Conservation (phyloP, 2,888 invertebrate species). For the Molorchus minor region DNA sequence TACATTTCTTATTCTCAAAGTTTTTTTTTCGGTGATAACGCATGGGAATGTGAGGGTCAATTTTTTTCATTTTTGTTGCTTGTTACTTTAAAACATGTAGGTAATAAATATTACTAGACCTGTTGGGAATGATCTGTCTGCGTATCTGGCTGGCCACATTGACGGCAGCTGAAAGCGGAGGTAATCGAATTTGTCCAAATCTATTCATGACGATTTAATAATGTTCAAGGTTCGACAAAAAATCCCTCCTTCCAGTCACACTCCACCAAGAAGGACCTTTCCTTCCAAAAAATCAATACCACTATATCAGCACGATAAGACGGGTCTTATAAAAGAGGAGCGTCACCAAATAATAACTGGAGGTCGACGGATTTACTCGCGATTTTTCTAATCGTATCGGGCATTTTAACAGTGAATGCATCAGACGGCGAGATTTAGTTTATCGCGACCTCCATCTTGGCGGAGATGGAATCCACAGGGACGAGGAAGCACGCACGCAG, state of each 20-base stretch:
- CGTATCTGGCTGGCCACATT: slow-evolving; percentile 86
- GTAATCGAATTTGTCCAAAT: slow-evolving; percentile 73
- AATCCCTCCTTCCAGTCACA: no score
- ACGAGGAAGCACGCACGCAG: no score
- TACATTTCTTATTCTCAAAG: no score
- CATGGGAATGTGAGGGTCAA: no score
- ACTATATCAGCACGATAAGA: not conserved
- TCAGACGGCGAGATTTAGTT: slow-evolving; percentile 48
- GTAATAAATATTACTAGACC: no score
- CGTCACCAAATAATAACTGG: not conserved
- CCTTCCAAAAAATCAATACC: slow-evolving; percentile 17
- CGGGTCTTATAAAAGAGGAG: not conserved
- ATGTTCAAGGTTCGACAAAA: slow-evolving; percentile 5
- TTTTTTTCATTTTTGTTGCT: no score
- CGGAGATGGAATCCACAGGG: no score
- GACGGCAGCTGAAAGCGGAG: slow-evolving; percentile 78
- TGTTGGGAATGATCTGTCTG: slow-evolving; percentile 78
- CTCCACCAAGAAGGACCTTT: slow-evolving; percentile 55
- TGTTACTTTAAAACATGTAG: not conserved
- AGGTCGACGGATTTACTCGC: not conserved
- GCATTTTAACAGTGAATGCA: slow-evolving; percentile 41
- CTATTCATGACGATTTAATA: slow-evolving; percentile 65
- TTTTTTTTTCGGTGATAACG: no score
- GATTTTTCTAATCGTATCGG: slow-evolving; percentile 4
- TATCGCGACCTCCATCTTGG: slow-evolving; percentile 57